phyloP scores from a whole-genome alignment of 37 sponge, comb jelly and placozoan species.

The Eunapius fragilis region DNA sequence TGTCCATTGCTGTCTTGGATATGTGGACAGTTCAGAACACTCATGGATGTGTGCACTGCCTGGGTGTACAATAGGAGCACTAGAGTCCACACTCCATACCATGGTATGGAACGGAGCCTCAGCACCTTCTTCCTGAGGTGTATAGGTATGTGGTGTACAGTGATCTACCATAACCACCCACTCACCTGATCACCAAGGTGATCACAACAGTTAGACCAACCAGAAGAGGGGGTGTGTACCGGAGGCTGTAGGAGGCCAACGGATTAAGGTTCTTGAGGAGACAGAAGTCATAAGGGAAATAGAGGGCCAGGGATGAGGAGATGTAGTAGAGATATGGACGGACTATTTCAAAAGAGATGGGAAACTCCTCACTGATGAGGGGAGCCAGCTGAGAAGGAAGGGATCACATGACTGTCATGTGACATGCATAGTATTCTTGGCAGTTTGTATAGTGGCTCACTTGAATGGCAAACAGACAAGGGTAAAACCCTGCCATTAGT shows the following conservation, averaged over 20 bases:
- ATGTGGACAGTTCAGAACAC: slow-evolving; percentile 26
- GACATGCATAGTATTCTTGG: not conserved
- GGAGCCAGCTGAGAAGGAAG: slow-evolving; percentile 14
- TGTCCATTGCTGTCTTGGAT: slow-evolving; percentile 14
- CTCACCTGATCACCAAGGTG: slow-evolving; percentile 1
- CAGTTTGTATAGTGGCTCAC: not conserved
- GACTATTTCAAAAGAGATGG: slow-evolving; percentile 27
- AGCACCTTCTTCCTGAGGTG: not conserved
- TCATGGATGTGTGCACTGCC: slow-evolving; percentile 33
- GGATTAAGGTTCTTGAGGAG: slow-evolving; percentile 25
- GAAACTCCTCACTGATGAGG: no score
- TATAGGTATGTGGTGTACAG: not conserved
- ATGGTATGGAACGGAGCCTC: slow-evolving; percentile 12
- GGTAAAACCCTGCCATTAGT: slow-evolving; percentile 21
- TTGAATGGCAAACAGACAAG: slow-evolving; percentile 40
- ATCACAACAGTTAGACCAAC: not conserved
- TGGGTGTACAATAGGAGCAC: slow-evolving; percentile 26
- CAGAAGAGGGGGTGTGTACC: slow-evolving; percentile 41
- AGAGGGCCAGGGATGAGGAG: slow-evolving; percentile 26
- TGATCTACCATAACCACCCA: no score
- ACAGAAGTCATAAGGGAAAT: slow-evolving; percentile 68
- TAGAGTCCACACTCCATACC: slow-evolving; percentile 40
- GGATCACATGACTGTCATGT: slow-evolving; percentile 1
- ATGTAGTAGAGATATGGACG: slow-evolving; percentile 40
- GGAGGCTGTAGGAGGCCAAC: slow-evolving; percentile 21